Evolutionary conservation across 1,140 invertebrate species (phyloP).

Genomic region (Lepidurus apus): DNA sequence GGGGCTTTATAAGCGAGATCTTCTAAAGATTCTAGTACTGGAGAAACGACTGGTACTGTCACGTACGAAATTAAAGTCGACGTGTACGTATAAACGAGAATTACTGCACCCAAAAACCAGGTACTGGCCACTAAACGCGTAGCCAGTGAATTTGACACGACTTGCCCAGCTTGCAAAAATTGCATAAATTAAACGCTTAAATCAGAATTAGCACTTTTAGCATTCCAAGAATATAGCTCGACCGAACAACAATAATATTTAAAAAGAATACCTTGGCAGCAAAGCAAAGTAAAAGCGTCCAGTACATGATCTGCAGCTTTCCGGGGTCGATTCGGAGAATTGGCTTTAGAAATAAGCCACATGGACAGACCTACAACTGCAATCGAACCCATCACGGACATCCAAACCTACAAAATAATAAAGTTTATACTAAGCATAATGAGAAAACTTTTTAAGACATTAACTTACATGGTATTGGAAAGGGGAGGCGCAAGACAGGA

Average conservation of each 20-base stretch:
- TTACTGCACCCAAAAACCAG: constrained; percentile 24
- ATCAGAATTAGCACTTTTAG: neutral
- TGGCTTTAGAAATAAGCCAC: neutral
- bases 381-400: neutral
- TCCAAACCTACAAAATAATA: neutral
- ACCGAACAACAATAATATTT: neutral
- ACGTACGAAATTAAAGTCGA: constrained; percentile 27
- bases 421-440: neutral
- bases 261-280: neutral
- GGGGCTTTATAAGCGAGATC: constrained; percentile 3
- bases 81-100: constrained; percentile 23
- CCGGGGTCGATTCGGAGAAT: neutral
- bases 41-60: constrained; percentile 24
- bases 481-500: neutral
- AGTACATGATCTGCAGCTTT: neutral
- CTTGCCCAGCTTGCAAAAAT: neutral
- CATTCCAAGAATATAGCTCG: neutral
- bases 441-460: neutral
- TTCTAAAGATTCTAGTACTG: neutral
- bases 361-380: neutral
- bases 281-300: neutral
- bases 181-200: neutral
- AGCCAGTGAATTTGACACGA: neutral
- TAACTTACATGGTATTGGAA: neutral
- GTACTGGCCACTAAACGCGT: neutral